Conservation (phyloP, 2,888 invertebrate genomes). For the Exephanes ischioxanthus region DNA sequence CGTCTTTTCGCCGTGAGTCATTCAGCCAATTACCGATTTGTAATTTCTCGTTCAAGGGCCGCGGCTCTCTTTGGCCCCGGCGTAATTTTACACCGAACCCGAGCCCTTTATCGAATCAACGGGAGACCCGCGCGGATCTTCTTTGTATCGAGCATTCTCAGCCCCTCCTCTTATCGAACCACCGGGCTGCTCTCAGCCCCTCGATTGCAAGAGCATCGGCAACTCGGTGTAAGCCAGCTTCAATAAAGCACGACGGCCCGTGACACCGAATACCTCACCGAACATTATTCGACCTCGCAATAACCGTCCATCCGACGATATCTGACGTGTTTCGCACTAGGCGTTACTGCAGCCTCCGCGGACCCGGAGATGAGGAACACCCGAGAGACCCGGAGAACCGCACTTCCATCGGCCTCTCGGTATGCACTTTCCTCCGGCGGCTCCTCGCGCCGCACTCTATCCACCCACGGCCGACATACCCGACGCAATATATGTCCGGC, state of each 20-base stretch:
- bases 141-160: not conserved
- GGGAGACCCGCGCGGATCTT: not conserved
- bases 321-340: constrained; percentile 25
- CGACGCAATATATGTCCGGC: constrained; percentile 61
- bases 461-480: constrained; percentile 28
- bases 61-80: constrained; percentile 14
- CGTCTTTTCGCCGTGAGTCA: not conserved
- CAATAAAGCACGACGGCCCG: constrained; percentile 16
- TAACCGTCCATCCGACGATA: constrained; percentile 58
- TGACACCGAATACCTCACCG: constrained; percentile 30
- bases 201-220: constrained; percentile 28
- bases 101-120: constrained; percentile 38
- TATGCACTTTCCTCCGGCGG: constrained; percentile 42
- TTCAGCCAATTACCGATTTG: constrained; percentile 33
- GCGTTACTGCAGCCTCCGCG: not conserved
- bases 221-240: not conserved
- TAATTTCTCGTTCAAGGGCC: constrained; percentile 17
- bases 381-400: constrained; percentile 46
- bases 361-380: constrained; percentile 26
- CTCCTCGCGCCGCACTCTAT: constrained; percentile 23
- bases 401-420: constrained; percentile 39
- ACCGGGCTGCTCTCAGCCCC: not conserved
- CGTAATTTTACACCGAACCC: constrained; percentile 32
- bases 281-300: constrained; percentile 31
- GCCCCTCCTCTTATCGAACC: not conserved